Base-by-base conservation (phyloP, 2,888 invertebrate genomes). In the Ganaspis brasiliensis region DNA sequence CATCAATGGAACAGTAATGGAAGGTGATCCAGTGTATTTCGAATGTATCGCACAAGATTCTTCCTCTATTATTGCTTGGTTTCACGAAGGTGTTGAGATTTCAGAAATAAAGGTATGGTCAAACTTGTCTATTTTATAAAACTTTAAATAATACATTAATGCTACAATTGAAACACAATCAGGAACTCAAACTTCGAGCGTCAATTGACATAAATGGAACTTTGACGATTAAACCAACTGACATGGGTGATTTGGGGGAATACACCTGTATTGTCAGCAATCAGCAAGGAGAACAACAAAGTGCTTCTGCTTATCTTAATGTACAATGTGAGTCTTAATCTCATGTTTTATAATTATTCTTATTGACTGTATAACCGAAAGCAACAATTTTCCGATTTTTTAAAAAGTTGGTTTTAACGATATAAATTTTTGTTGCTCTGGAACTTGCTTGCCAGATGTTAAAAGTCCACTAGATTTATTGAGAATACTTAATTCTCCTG, bases 201-300 rank as follows among this genome's bases (percentile, higher is more conserved):
- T 93, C 93, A 85, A 92, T 95, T 72, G 93, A 94, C n/a, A 92
- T 93, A 59, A 96, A 97, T 87, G 97, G 98, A 76, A 96, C 96
- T 76, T 93, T 98, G 63, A 94, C 95, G 82, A 95, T 98, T 85
- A 94, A 94, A 77, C 94, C 95, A 56, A 95, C 97, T 19, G 93
- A 94, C 85, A 96, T 97, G 93, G 94, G 95, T 76, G 98, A 98
- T 92, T 94, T 95, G 84, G 98, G 98, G 78, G 95, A 96, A 92
- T 98, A 97, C 92, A 95, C 95, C 87, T 98, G 98, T 91, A 95
- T 95, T 88, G 97, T 97, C 81, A 94, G 94, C 74, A 96, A 95
- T 86, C 93, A 93, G 72, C 94, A 95, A 80, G 96, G 95, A 14
- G 95, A 95, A 85, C 93, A 94, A 79, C 97, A 98, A 92, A 95